Percentiles rank a stretch among this genome's conserved stretches.
These are phyloP conservation scores for Pharmacophagus antenor DNA, from an alignment of 2,888 invertebrate species.

Conservation along the genomic window DNA sequence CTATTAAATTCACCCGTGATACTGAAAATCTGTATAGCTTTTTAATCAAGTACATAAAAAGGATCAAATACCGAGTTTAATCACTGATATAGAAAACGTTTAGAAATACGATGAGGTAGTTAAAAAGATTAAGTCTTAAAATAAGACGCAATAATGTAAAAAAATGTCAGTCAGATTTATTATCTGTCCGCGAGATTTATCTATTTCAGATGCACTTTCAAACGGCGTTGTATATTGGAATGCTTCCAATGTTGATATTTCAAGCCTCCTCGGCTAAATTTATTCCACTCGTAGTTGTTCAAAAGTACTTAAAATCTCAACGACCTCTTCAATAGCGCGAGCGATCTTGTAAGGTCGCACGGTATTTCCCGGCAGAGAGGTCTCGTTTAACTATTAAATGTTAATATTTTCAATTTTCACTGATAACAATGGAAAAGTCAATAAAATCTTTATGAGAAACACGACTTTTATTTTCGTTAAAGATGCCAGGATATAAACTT, in stretches of 20 bases:
- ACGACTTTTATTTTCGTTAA: too few relatives aligned
- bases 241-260: slow-evolving; percentile 19
- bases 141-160: not conserved
- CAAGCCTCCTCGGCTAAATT: slow-evolving; percentile 15
- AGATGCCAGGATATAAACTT: too few relatives aligned
- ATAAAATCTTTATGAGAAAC: too few relatives aligned
- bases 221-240: slow-evolving; percentile 8
- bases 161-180: too few relatives aligned
- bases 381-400: slow-evolving; percentile 4
- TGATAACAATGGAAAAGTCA: too few relatives aligned
- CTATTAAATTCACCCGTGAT: too few relatives aligned
- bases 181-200: not conserved
- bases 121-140: not conserved
- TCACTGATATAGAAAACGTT: too few relatives aligned
- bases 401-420: not conserved
- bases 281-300: slow-evolving; percentile 10
- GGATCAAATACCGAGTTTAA: too few relatives aligned
- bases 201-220: not conserved
- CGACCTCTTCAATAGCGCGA: slow-evolving; percentile 18
- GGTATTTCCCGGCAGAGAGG: slow-evolving; percentile 4
- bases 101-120: too few relatives aligned
- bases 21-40: too few relatives aligned
- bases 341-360: slow-evolving; percentile 10
- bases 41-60: too few relatives aligned
- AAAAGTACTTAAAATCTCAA: slow-evolving; percentile 18